Evolutionary conservation across 2,888 invertebrate genomes (phyloP), one percentile per base, ranked within the genome.

Genomic region (Harpagoxenus sublaevis): DNA sequence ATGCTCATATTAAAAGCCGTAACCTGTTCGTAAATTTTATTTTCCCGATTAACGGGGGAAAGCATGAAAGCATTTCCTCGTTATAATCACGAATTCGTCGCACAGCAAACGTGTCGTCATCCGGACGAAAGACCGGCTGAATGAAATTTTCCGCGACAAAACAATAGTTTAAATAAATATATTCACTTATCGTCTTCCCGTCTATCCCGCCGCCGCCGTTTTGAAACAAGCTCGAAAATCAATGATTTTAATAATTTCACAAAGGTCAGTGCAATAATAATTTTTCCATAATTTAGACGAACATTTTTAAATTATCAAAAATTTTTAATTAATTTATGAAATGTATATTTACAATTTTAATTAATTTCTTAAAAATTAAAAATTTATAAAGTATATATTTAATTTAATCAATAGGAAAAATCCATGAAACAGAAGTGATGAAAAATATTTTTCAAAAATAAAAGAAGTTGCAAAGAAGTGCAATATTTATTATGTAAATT

Each of bases 21-120:
- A 83, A 82, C 62, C 65, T 71, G 68, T 84, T 89, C 55, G 75
- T 62, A 68, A 83, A 81, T 87, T 86, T 82, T 62, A 31, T 65
- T 31, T 71, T 75, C 75, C 63, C 71, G 82, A 78, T 85, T 74
- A 84, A 83, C 62, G 83, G 83, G 90, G 88, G 83, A 89, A 89
- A 90, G 87, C 83, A 84, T 86, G 89, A 89, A 90, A 90, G 86
- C 89, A 68, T 85, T 88, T 90, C 81, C 90, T 90, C 86, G 90
- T 88, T 88, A 90, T 79, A 81, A 73, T 62, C 78, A 63, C 66
- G 57, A 75, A 15, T 85, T 85, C 88, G 78, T 86, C 89, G 28
- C 83, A 45, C 81, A 84, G 87, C 86, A 86, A 87, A 86, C 73
- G 68, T 51, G 84, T 86, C 86, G 85, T 90, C 86, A 90, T 85